Conservation (phyloP, 1,140 invertebrate species). For the Trypoxylus dichotomus region DNA sequence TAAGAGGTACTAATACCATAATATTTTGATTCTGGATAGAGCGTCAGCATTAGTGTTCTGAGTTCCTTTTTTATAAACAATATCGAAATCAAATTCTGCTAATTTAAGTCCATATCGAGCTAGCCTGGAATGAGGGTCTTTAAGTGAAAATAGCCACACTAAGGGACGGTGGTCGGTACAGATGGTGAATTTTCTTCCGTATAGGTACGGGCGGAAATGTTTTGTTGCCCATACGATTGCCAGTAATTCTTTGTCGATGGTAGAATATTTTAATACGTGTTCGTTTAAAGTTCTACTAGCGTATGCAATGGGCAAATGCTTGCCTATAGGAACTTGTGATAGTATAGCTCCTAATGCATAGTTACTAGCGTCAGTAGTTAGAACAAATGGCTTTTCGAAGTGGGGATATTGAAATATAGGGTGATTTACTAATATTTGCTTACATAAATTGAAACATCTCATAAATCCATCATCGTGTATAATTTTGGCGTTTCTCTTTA, state of each 20-base stretch:
- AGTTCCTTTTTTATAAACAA: slow-evolving; percentile 52
- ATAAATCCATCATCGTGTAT: background rate
- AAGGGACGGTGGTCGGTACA: slow-evolving; percentile 33
- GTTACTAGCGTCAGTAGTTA: background rate
- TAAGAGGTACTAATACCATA: too few relatives aligned
- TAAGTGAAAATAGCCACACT: slow-evolving; percentile 30
- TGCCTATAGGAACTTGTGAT: background rate
- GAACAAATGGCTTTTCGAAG: background rate
- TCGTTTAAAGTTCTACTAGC: background rate
- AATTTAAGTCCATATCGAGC: slow-evolving; percentile 30
- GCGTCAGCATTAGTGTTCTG: slow-evolving; percentile 50
- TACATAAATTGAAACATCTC: background rate
- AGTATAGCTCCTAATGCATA: background rate
- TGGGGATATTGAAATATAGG: background rate
- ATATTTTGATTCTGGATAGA: slow-evolving; percentile 42
- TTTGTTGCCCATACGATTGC: slow-evolving; percentile 30
- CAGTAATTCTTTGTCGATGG: slow-evolving; percentile 29
- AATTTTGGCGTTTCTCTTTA: slow-evolving; percentile 31
- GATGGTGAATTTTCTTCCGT: slow-evolving; percentile 28
- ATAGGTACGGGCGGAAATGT: slow-evolving; percentile 23
- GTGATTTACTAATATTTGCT: slow-evolving; percentile 5
- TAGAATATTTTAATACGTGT: background rate
- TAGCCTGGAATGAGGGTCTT: slow-evolving; percentile 31
- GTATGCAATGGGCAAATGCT: background rate
- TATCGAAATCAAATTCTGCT: slow-evolving; percentile 52